Percentiles rank a stretch among this genome's conserved stretches.
phyloP scores from a whole-genome alignment of 1,140 invertebrate genomes.

The Hormaphis cornu region DNA sequence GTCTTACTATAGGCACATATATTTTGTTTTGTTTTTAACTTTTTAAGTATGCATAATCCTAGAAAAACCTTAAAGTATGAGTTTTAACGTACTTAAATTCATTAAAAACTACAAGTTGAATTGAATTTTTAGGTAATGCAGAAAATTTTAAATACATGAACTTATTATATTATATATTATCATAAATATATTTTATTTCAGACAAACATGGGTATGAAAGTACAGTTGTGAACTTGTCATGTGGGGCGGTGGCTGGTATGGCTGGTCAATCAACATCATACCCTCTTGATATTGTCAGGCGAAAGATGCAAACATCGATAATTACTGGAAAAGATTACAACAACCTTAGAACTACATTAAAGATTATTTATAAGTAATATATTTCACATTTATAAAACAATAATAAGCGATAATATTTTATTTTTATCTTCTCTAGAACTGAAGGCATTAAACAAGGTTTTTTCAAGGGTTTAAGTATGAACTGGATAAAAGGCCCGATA shows the following conservation, averaged over 20 bases:
- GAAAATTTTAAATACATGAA: too few species aligned
- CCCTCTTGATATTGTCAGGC: constrained; percentile 83
- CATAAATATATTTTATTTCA: constrained; percentile 19
- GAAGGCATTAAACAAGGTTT: constrained; percentile 73
- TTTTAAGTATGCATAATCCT: too few species aligned
- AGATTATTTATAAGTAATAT: constrained; percentile 52
- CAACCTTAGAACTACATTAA: constrained; percentile 53
- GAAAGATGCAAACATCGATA: constrained; percentile 71
- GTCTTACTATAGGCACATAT: too few species aligned
- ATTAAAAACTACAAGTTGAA: too few species aligned
- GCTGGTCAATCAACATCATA: constrained; percentile 92
- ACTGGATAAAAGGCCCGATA: constrained; percentile 97
- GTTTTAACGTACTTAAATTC: too few species aligned
- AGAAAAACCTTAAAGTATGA: too few species aligned
- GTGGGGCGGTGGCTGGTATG: constrained; percentile 85
- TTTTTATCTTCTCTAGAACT: constrained; percentile 49
- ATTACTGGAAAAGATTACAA: constrained; percentile 52
- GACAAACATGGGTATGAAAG: constrained; percentile 44
- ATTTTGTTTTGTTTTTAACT: too few species aligned
- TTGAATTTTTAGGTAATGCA: too few species aligned
- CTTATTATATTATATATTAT: background rate
- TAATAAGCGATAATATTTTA: background rate
- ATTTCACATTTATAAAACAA: background rate
- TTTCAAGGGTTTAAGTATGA: constrained; percentile 97
- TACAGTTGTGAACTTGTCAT: constrained; percentile 58